phyloP scores from a whole-genome alignment of 2,888 invertebrate species.

The Sycophila texana region DNA sequence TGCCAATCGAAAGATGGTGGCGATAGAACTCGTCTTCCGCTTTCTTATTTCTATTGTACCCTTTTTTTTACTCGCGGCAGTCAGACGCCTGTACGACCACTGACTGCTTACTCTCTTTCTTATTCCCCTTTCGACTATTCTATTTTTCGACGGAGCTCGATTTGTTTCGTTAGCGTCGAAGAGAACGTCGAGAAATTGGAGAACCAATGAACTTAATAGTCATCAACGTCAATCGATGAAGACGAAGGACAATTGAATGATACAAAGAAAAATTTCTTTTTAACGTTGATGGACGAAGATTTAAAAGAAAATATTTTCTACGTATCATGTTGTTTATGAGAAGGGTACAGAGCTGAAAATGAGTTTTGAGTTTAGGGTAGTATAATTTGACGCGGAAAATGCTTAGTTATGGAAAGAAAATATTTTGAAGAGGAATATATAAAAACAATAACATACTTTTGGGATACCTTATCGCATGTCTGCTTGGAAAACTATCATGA shows the following conservation, averaged over 20 bases:
- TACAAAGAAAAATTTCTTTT: background rate
- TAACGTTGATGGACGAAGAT: too few relatives aligned
- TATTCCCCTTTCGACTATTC: slow-evolving; percentile 9
- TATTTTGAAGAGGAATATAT: background rate
- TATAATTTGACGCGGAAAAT: too few relatives aligned
- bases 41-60: background rate
- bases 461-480: background rate
- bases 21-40: background rate
- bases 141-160: slow-evolving; percentile 22
- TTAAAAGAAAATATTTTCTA: too few relatives aligned
- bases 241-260: background rate
- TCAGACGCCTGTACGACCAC: background rate
- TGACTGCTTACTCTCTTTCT: background rate
- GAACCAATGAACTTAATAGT: slow-evolving; percentile 5
- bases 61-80: slow-evolving; percentile 1
- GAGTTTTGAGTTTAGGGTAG: too few relatives aligned
- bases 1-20: background rate
- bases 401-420: too few relatives aligned
- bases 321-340: too few relatives aligned
- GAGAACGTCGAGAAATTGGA: background rate
- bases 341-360: too few relatives aligned
- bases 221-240: background rate
- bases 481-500: slow-evolving; percentile 8
- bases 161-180: background rate
- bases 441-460: slow-evolving; percentile 10